Percentiles rank a stretch among this genome's conserved stretches.
Conservation (phyloP, 2,113 vertebrate genomes). For the Pachypanchax playfairii region DNA sequence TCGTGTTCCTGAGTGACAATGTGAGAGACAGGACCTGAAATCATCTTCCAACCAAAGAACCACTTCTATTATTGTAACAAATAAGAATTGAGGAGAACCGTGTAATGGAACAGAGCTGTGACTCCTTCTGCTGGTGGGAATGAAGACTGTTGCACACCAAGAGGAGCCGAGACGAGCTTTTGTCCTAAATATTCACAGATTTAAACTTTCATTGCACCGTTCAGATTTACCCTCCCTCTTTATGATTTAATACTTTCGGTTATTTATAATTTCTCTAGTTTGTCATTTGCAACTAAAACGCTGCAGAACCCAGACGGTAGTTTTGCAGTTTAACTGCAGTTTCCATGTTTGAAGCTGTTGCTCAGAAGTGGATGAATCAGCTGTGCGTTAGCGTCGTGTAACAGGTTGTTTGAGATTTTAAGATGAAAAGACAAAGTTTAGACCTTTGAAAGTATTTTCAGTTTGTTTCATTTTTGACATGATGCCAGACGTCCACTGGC, state of each 20-base stretch:
- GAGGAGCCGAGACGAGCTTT: slow-evolving; percentile 1
- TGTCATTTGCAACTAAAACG: no score
- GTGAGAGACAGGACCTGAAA: slow-evolving; percentile 81
- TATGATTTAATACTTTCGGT: no score
- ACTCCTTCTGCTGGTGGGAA: slow-evolving; percentile 19
- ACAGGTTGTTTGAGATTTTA: background rate
- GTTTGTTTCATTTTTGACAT: background rate
- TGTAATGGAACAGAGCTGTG: slow-evolving; percentile 8
- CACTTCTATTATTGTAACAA: slow-evolving; percentile 5
- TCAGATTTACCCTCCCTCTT: no score
- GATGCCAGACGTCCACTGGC: background rate
- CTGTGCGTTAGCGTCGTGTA: no score
- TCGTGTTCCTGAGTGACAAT: slow-evolving; percentile 91
- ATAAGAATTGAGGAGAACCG: slow-evolving; percentile 9
- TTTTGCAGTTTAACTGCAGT: background rate
- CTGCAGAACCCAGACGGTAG: no score
- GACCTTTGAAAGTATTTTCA: background rate
- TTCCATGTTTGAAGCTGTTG: background rate
- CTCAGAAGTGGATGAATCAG: background rate
- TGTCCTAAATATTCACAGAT: background rate
- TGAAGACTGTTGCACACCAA: background rate
- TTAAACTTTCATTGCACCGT: background rate
- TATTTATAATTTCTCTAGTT: no score
- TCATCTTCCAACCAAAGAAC: background rate
- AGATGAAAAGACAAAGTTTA: background rate